Base-by-base conservation (phyloP, 2,888 invertebrate genomes). In the Malthinus flaveolus region DNA sequence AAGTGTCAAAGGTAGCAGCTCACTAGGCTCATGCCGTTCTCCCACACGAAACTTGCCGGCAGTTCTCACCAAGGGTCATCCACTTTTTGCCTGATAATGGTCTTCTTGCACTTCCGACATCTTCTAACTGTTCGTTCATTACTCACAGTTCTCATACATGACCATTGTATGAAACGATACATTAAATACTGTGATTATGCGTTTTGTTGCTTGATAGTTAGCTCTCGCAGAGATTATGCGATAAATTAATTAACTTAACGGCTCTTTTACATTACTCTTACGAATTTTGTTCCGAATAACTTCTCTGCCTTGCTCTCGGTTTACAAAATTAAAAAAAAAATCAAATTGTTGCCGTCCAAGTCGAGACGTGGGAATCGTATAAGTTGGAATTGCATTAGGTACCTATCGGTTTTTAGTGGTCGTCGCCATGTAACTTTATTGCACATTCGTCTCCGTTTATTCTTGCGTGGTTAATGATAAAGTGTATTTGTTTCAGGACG, bases 401-500 rank as follows among this genome's bases (percentile, higher is more conserved):
- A 5, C 23, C 58, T 61, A 55, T 61, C 58, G 60, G 56, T 56
- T 57, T 47, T 45, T 34, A 53, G 56, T 55, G 56, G 60, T 55
- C 56, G 49, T 49, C 42, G 47, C 42, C 35, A 39, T 51, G 45
- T 13, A 61, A 61, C 46, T 61, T 61, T 61, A 61, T 61, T 53
- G 56, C 56, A 52, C 56, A 56, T 60, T 55, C 59, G 56, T 60
- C 56, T 56, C 52, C 52, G 59, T 53, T 59, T 55, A 56, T 50
- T 61, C 49, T 57, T 62, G 58, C 61, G 58, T 55, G 55, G 47
- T 55, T 35, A 58, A 61, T 58, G 48, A 58, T 50, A 42, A 50
- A 50, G 67, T 68, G 61, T 71, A 68, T 70, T 72, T 70, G 65
- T 78, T 78, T 54, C 75, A 78, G 77, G 77, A 78, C 80, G 78